Evolutionary conservation across 2,888 invertebrate genomes (phyloP).

Genomic region (Idaea aversata): DNA sequence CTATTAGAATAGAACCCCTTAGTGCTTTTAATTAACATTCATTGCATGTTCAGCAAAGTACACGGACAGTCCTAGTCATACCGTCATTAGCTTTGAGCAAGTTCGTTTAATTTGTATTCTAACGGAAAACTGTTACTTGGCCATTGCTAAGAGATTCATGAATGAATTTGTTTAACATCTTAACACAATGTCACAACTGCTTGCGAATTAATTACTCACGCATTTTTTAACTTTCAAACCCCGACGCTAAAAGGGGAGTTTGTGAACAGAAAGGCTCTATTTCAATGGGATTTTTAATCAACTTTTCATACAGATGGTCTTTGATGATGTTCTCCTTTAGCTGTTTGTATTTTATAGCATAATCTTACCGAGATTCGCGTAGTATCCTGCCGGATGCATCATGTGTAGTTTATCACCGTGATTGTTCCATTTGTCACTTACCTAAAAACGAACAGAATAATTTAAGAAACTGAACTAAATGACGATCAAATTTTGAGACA

Average conservation of each 20-base stretch:
- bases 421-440: slow-evolving; percentile 78
- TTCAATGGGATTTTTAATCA: no score
- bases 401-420: slow-evolving; percentile 66
- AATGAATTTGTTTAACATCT: slow-evolving; percentile 14
- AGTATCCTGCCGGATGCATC: slow-evolving; percentile 79
- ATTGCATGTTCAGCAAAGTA: slow-evolving; percentile 8
- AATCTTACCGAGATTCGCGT: slow-evolving; percentile 76
- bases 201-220: neutral
- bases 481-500: neutral
- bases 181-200: neutral
- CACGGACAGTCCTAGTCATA: slow-evolving; percentile 14
- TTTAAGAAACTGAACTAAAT: slow-evolving; percentile 23
- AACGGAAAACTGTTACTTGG: slow-evolving; percentile 21
- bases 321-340: no score
- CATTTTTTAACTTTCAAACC: slow-evolving; percentile 1
- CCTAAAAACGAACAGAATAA: slow-evolving; percentile 63
- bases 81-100: slow-evolving; percentile 13
- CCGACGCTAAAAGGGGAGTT: neutral
- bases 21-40: slow-evolving; percentile 10
- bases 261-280: no score
- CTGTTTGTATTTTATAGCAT: neutral
- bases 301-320: no score
- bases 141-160: slow-evolving; percentile 16
- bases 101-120: slow-evolving; percentile 15
- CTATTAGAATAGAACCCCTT: neutral